phyloP scores from a whole-genome alignment of 2,888 invertebrate genomes.

The Zeuzera pyrina region DNA sequence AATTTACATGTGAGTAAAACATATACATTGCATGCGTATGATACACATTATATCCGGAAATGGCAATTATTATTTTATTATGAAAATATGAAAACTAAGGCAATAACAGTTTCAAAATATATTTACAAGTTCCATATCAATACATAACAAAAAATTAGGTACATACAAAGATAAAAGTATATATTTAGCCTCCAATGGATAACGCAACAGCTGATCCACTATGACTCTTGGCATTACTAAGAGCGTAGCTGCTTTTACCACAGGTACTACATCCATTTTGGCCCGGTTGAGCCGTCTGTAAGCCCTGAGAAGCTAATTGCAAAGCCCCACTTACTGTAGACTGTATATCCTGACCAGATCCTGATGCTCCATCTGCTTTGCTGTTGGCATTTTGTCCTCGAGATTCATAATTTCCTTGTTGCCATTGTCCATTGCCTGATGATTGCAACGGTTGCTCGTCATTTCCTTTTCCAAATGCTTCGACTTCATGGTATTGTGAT shows the following conservation, averaged over 20 bases:
- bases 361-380: slow-evolving; percentile 11
- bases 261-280: slow-evolving; percentile 43
- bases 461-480: not conserved
- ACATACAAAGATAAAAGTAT: too few species aligned
- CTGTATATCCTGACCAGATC: slow-evolving; percentile 18
- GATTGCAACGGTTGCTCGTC: not conserved
- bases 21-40: too few species aligned
- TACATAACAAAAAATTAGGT: too few species aligned
- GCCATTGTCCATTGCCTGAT: slow-evolving; percentile 10
- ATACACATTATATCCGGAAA: too few species aligned
- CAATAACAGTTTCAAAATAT: too few species aligned
- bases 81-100: too few species aligned
- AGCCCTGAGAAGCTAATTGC: slow-evolving; percentile 40
- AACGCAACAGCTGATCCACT: slow-evolving; percentile 53
- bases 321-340: slow-evolving; percentile 40
- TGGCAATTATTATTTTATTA: too few species aligned
- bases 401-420: slow-evolving; percentile 11
- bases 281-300: slow-evolving; percentile 27
- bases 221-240: slow-evolving; percentile 57
- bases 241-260: slow-evolving; percentile 45
- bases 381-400: slow-evolving; percentile 11
- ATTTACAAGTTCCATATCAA: too few species aligned
- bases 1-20: too few species aligned
- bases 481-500: not conserved
- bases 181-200: slow-evolving; percentile 45